These are phyloP conservation scores for Drosophila oshimai DNA, from an alignment of 1,140 invertebrate species.

Conservation along the genomic window DNA sequence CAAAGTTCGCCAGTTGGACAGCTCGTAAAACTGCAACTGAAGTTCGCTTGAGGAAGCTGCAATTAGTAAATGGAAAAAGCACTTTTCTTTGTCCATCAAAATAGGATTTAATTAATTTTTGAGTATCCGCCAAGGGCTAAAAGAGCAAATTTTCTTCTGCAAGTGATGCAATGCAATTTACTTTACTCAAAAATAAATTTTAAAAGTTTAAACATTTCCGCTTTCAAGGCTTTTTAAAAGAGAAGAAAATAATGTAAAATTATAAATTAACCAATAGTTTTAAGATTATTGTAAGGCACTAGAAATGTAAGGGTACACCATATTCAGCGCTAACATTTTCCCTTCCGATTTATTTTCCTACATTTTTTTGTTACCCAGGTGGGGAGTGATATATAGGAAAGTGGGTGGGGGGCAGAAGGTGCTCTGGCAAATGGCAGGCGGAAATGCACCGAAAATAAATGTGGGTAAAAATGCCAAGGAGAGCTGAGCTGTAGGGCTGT, in stretches of 20 bases:
- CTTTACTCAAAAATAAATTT: no score
- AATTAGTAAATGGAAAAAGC: not conserved
- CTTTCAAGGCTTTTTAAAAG: no score
- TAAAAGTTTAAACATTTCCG: no score
- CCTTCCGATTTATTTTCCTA: not conserved
- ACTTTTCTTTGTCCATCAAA: not conserved
- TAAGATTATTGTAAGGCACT: no score
- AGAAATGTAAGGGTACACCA: not conserved
- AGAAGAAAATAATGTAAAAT: no score
- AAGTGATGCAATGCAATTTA: no score
- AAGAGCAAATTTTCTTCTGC: not conserved
- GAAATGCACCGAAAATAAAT: slow-evolving; percentile 77
- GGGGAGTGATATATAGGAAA: not conserved
- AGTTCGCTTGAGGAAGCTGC: not conserved
- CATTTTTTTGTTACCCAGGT: slow-evolving; percentile 1
- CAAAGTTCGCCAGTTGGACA: not conserved
- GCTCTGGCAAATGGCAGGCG: slow-evolving; percentile 54
- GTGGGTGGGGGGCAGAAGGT: not conserved
- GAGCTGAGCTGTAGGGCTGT: slow-evolving; percentile 29
- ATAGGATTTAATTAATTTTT: not conserved
- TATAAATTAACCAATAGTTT: not conserved
- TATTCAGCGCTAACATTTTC: not conserved
- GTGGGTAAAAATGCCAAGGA: slow-evolving; percentile 70
- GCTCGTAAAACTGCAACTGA: not conserved
- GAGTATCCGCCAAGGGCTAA: not conserved